Evolutionary conservation across 37 sponge, comb jelly and placozoan species (phyloP), one percentile per base, ranked within the genome.

Genomic region (Hormiphora californensis): DNA sequence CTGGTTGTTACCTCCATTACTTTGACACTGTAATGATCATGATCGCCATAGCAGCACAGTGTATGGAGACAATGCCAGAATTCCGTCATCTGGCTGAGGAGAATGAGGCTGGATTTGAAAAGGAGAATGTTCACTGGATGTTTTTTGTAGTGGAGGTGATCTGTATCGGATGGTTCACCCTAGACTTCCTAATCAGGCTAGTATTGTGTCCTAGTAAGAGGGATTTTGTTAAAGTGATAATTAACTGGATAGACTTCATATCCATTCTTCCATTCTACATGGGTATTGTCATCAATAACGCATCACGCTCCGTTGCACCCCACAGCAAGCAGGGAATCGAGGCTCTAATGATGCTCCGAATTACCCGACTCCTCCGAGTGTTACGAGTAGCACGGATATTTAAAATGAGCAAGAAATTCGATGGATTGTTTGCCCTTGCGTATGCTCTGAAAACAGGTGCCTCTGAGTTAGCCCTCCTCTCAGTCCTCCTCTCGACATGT

Each of bases 211-310:
- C 68, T 15, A 2, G 39, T 2, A 65, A 65, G 39, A 65, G 34
- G 39, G 39, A 4, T 28, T 65, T 65, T 28, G 3, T 65, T 19
- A 65, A 35, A 1, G 31, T 39, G 1, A 25, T 65, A 17, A 65
- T 65, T 35, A 65, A 65, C 19, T 65, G 68, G 68, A 65, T 65
- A 3, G 68, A 65, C 68, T 65, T 65, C 68, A 35, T 15, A 25
- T 65, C 68, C 38, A 65, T 65, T 39, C 68, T 65, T 5, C 68
- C 68, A 3, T 65, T 65, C 38, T 65, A 65, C 68, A 17, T 65
- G 5, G 39, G 34, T 21, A 5, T 65, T 25, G n/a, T n/a, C n/a
- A n/a, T n/a, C n/a, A n/a, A n/a, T n/a, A n/a, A n/a, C n/a, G 68
- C 68, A 28, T 25, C 34, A 3, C 19, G 28, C 3, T 12, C 5